phyloP scores from a whole-genome alignment of 2,113 vertebrate species.

The Chaetodon auriga region DNA sequence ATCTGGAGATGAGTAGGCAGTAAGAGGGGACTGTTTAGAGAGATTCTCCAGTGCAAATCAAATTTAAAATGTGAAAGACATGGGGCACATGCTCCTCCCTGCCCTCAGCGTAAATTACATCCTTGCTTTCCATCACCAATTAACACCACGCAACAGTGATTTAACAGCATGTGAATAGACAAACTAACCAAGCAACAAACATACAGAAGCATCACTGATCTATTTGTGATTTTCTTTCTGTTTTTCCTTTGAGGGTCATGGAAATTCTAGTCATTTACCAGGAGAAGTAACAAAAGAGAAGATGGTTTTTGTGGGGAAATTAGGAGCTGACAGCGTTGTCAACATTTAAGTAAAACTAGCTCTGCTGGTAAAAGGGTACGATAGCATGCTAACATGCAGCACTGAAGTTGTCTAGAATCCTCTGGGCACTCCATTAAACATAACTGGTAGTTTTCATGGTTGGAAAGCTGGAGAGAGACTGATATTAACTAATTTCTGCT shows the following conservation, averaged over 20 bases:
- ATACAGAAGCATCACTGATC: not conserved
- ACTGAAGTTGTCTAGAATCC: not conserved
- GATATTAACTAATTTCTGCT: not conserved
- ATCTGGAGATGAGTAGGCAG: not conserved
- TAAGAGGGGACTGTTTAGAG: not conserved
- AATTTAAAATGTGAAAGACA: conserved; percentile 1
- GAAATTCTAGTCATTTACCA: not conserved
- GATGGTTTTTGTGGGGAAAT: not conserved
- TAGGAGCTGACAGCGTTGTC: too few relatives aligned
- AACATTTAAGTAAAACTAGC: not conserved
- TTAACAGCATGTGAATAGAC: conserved; percentile 21
- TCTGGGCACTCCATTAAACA: not conserved
- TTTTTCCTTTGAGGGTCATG: not conserved
- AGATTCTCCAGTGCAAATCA: conserved; percentile 9
- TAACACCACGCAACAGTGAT: conserved; percentile 4
- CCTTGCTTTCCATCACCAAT: not conserved
- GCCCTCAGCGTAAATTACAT: not conserved
- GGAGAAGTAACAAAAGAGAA: not conserved
- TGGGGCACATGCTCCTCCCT: too few relatives aligned
- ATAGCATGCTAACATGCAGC: not conserved
- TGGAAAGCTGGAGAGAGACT: not conserved
- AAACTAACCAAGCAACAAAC: not conserved
- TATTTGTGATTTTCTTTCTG: not conserved
- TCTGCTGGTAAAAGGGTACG: not conserved
- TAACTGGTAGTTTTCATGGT: not conserved